Evolutionary conservation across 2,113 vertebrate genomes (phyloP), one percentile per base, ranked within the genome.

Genomic region (Orycteropus afer): DNA sequence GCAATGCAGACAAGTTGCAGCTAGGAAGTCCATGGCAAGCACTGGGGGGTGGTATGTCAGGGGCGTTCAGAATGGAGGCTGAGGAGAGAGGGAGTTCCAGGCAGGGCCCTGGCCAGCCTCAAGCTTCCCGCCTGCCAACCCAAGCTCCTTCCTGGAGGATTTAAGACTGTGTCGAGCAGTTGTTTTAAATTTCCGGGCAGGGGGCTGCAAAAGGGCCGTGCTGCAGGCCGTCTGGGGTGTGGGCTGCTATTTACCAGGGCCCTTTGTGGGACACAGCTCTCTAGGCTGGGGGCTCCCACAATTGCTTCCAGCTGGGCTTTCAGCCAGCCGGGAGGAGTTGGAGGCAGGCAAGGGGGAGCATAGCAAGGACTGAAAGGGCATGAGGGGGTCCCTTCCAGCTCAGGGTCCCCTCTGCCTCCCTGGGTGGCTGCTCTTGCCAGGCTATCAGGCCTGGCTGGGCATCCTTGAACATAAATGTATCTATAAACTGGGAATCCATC

Each of bases 171-270:
- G 96, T 97, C 1, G 93, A 96, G 95, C 97, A 97, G 97, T 97
- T 97, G 97, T 97, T 97, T 97, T 95, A 97, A 97, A 97, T 97
- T 97, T 97, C 97, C 95, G 96, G 97, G 93, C 95, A 94, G 95
- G 97, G 97, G 97, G 96, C 95, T 97, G 92, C 63, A 27, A 22
- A 57, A 47, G 49, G 71, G 42, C 80, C 29, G 76, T 37, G 76
- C 84, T 80, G 88, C 95, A 90, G 97, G 92, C 96, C 22, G 95
- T 97, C 97, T 97, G 90, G 94, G 96, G 96, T 97, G 96, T 91
- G 88, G 97, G 97, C 82, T 94, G 96, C 95, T 95, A 96, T 97
- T 97, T 95, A 93, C 97, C 97, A 97, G 97, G 94, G 95, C 96
- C 82, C 59, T 97, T 92, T 96, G 92, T 88, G 95, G 94, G 96